Evolutionary conservation across 2,113 vertebrate genomes (phyloP).

Genomic region (Hoplias malabaricus): DNA sequence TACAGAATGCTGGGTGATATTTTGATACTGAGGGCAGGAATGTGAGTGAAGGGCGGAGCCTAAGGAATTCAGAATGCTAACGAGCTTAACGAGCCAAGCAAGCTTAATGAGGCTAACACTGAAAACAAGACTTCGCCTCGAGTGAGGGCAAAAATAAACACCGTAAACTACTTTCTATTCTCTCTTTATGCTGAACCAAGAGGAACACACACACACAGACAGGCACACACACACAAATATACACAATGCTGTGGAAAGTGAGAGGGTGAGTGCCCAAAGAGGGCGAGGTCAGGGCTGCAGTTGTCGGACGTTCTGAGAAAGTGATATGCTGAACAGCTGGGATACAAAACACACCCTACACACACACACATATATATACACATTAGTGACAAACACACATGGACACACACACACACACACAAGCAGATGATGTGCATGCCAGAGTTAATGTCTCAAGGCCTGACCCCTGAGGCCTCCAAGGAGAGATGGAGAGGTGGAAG

Average conservation of each 20-base stretch:
- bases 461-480: slow-evolving; percentile 22
- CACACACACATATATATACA: slow-evolving; percentile 24
- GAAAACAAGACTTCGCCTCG: not conserved
- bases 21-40: slow-evolving; percentile 12
- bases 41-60: slow-evolving; percentile 9
- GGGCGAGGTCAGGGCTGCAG: slow-evolving; percentile 44
- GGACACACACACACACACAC: slow-evolving; percentile 26
- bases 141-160: not conserved
- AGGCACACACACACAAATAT: not conserved
- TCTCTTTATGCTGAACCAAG: not conserved
- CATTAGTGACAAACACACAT: slow-evolving; percentile 7
- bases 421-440: slow-evolving; percentile 28
- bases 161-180: not conserved
- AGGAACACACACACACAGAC: not conserved
- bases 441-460: slow-evolving; percentile 39
- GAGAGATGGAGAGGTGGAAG: slow-evolving; percentile 15
- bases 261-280: slow-evolving; percentile 10
- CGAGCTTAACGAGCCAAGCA: slow-evolving; percentile 34
- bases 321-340: slow-evolving; percentile 49
- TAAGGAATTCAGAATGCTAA: not conserved
- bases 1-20: slow-evolving; percentile 25
- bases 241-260: slow-evolving; percentile 40
- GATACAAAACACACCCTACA: slow-evolving; percentile 32
- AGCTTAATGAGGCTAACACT: not conserved
- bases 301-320: slow-evolving; percentile 50